Evolutionary conservation across 2,888 invertebrate genomes (phyloP), one percentile per base, ranked within the genome.

Genomic region (Kryphioiulus occultus): DNA sequence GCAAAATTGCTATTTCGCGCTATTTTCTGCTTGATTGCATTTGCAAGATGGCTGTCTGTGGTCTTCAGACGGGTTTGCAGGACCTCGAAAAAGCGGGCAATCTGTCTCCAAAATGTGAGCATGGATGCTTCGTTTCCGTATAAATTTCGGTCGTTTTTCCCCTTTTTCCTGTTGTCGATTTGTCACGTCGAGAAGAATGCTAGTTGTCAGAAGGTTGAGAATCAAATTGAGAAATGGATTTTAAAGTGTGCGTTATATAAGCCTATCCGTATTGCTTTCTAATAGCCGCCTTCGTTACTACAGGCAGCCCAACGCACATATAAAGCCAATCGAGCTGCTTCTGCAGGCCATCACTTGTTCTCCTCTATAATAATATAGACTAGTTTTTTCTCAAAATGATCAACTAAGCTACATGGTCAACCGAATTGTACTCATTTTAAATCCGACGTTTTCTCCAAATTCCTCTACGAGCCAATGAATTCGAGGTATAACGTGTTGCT

Each of bases 221-320:
- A 86, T 47, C 53, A 32, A 53, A 47, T 86, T 86, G 86, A 86
- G 44, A 86, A 86, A 86, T 86, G 86, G 86, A 86, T 86, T 86
- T 86, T 86, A 86, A 86, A 86, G 42, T 86, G 86, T 86, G 86
- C 44, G 44, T 84, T 84, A 35, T 42, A 84, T 84, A 84, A 84
- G 84, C 84, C 84, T 84, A 84, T 84, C 84, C 84, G 39, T 84
- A 84, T 84, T 84, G 39, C 84, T 84, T 84, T 42, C 35, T 84
- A 84, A 84, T 42, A 10, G 35, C 42, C 39, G 42, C 84, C 35
- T 84, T 84, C 68, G 68, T 68, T 68, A 68, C 68, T 17, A 12
- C 68, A 68, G 26, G 26, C 39, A 30, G n/a, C 85, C 85, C 35
- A 85, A 35, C 85, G 35, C 84, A 85, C 35, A 68, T 68, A 68